Evolutionary conservation across 2,888 invertebrate species (phyloP), one percentile per base, ranked within the genome.

Genomic region (Agrochola litura): DNA sequence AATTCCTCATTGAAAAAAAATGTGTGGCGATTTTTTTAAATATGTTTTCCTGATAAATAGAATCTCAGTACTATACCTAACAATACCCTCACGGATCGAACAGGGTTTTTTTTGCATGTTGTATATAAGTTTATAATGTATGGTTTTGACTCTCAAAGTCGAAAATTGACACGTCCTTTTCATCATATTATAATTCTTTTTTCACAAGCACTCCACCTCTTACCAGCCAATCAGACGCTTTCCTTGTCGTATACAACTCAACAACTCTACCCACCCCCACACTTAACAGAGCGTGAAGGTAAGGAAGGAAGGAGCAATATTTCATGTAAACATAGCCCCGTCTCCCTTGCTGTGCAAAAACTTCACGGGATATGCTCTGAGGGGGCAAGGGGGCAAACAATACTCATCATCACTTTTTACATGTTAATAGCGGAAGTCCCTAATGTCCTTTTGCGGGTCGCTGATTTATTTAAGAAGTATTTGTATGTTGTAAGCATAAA

Each of bases 231-330:
- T 14, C 69, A 43, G 37, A 52, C 49, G 63, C 49, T 60, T n/a
- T 19, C 12, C 16, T 16, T 25, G n/a, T 68, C 56, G n/a, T 63
- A 73, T 63, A 30, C 58, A 76, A 46, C n/a, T 67, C 65, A 70
- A 8, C 30, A 64, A 19, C 25, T 74, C 71, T 65, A 63, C 67
- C 60, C 61, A 75, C 77, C 76, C 77, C 64, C 6, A 49, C 72
- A 77, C 61, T 79, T 77, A 86, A 76, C 84, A 84, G 86, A 84
- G 79, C 86, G 69, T 86, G 58, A 86, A 86, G 82, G 74, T 82
- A 86, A 86, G 86, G 86, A 86, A 86, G 86, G 86, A 84, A 86
- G 52, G 6, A n/a, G 61, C 73, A 52, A 84, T 86, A 86, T 84
- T 82, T 86, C 74, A 86, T 76, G 67, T 73, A 73, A 79, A 64